Base-by-base conservation (phyloP, 2,113 vertebrate genomes). In the Seriola quinqueradiata region DNA sequence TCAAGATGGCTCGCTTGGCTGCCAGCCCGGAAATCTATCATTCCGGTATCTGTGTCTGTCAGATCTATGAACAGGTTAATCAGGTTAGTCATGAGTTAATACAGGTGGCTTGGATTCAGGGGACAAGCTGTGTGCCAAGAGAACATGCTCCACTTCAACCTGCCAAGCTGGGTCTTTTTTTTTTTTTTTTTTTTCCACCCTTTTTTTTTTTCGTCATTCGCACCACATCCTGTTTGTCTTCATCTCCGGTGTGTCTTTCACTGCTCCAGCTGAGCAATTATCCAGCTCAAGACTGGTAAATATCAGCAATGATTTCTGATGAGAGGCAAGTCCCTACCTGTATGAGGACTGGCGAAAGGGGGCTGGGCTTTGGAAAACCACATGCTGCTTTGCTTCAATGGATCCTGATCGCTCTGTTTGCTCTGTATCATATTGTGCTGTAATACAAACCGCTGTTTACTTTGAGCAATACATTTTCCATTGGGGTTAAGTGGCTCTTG, bases 241-340 rank as follows among this genome's bases (percentile, higher is more conserved):
- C 74, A 59, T 81, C 75, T 71, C 70, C 32, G 63, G 78, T 68
- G 68, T 79, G 76, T 93, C 90, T 94, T 88, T 94, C 93, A 93
- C 36, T 75, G 78, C 86, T 89, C 67, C 87, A 87, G 83, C 92
- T 93, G 90, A 92, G 85, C 90, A 93, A 94, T 94, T 93, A 93
- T 87, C 82, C 70, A 57, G 79, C 76, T 84, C 77, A 86, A 87
- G 87, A 84, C 84, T 52, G 78, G 84, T 77, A 81, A 66, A 91
- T 84, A 88, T 91, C 83, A 85, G 42, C 66, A 36, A 88, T 67
- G 70, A 85, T 88, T 86, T 90, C 65, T 77, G 82, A 91, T 87
- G 85, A 87, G 66, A 76, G 48, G 71, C 81, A 28, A 86, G 92
- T 69, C 79, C 0, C 40, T 88, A 77, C 88, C 77, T 88, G 92